These are phyloP conservation scores for Tryphoninae sp. DNA, from an alignment of 2,888 invertebrate species.

Conservation along the genomic window DNA sequence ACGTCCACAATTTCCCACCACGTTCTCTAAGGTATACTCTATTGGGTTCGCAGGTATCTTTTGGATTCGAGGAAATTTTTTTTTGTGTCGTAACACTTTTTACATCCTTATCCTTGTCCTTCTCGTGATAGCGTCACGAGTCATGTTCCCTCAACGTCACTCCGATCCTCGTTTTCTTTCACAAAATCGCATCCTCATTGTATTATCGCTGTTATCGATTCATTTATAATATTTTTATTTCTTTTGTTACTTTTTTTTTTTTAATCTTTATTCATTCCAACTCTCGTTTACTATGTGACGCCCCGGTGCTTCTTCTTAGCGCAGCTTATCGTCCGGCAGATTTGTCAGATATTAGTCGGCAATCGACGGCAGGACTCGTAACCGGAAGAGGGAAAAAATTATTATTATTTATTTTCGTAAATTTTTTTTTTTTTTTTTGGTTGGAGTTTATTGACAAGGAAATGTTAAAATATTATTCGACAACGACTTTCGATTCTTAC, in stretches of 20 bases:
- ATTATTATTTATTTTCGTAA: slow-evolving; percentile 4
- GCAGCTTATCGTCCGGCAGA: slow-evolving; percentile 57
- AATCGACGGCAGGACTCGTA: slow-evolving; percentile 15
- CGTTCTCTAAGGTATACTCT: slow-evolving; percentile 76
- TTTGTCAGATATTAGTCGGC: slow-evolving; percentile 44
- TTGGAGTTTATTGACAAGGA: slow-evolving; percentile 38
- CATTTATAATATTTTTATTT: slow-evolving; percentile 19
- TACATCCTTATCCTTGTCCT: slow-evolving; percentile 40
- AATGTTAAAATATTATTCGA: background rate
- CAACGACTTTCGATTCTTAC: slow-evolving; percentile 3
- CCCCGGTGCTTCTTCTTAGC: slow-evolving; percentile 54
- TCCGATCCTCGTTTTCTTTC: slow-evolving; percentile 5
- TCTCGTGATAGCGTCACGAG: background rate
- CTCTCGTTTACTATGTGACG: slow-evolving; percentile 51
- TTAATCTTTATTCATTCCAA: slow-evolving; percentile 57
- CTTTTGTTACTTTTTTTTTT: slow-evolving; percentile 31
- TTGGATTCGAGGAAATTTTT: slow-evolving; percentile 67
- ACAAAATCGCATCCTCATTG: slow-evolving; percentile 33
- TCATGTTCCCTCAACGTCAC: slow-evolving; percentile 4
- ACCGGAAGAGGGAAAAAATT: background rate
- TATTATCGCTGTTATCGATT: slow-evolving; percentile 33
- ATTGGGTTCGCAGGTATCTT: slow-evolving; percentile 79
- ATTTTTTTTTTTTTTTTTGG: slow-evolving; percentile 31
- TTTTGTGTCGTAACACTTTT: slow-evolving; percentile 67
- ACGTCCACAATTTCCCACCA: slow-evolving; percentile 76